A percentile compares a stretch with the other conserved stretches of the same genome.
These are phyloP conservation scores for Pogonomyrmex californicus DNA, from an alignment of 1,140 invertebrate species.

Conservation along the genomic window DNA sequence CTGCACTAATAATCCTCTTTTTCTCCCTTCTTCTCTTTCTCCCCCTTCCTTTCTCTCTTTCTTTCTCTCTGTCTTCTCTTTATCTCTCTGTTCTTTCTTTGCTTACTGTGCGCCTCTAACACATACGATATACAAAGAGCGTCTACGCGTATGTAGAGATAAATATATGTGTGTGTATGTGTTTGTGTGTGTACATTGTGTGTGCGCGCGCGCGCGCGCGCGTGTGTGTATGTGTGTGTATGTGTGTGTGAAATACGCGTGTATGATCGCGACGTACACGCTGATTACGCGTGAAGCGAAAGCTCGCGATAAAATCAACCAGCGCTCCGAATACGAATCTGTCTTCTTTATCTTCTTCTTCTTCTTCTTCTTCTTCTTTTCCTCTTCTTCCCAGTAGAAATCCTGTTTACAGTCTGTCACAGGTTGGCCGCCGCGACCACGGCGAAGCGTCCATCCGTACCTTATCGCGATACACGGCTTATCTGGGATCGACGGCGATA, in stretches of 20 bases:
- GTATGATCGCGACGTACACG: conserved; percentile 28
- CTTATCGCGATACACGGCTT: conserved; percentile 47
- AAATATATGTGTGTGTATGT: conserved; percentile 57
- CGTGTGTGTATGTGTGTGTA: conserved; percentile 26
- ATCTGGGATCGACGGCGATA: conserved; percentile 42
- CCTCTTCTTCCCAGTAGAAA: neutral
- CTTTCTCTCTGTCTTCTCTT: neutral
- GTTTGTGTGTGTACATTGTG: conserved; percentile 34
- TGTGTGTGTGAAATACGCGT: conserved; percentile 13
- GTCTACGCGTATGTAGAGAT: conserved; percentile 31
- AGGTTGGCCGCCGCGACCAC: neutral
- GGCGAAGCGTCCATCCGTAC: conserved; percentile 37
- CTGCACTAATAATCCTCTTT: conserved; percentile 60
- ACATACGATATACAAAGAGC: conserved; percentile 59
- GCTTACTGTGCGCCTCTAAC: conserved; percentile 57
- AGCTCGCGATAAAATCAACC: conserved; percentile 11
- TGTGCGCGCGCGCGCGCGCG: conserved; percentile 13
- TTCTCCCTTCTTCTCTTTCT: neutral
- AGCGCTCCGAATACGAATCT: neutral
- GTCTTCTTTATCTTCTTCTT: neutral
- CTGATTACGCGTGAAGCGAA: conserved; percentile 27
- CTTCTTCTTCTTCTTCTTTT: conserved; percentile 1
- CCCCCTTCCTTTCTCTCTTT: neutral
- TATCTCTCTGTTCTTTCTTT: conserved; percentile 24
- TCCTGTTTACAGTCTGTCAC: conserved; percentile 44